These are phyloP conservation scores for Drosophila mojavensis DNA, from an alignment of 1,140 invertebrate genomes.

Conservation along the genomic window DNA sequence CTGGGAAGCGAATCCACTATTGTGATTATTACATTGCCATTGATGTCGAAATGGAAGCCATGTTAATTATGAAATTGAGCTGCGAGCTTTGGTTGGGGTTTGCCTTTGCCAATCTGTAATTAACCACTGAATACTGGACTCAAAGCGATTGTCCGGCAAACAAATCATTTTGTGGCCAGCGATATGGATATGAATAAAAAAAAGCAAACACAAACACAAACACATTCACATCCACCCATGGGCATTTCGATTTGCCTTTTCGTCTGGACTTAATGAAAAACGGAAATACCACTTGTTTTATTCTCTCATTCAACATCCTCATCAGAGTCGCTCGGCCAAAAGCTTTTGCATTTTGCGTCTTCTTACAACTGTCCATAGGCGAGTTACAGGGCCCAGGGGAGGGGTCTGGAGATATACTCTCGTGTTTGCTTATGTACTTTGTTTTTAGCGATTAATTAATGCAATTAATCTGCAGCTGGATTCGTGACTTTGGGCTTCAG, in stretches of 20 bases:
- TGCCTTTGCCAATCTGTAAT: slow-evolving; percentile 16
- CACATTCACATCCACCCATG: neutral
- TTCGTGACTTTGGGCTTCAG: slow-evolving; percentile 24
- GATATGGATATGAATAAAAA: slow-evolving; percentile 28
- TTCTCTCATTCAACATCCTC: slow-evolving; percentile 45
- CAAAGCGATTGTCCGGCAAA: slow-evolving; percentile 47
- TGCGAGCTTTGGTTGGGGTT: slow-evolving; percentile 20
- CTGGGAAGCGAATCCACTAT: slow-evolving; percentile 31
- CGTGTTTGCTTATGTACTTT: slow-evolving; percentile 69
- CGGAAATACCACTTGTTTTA: slow-evolving; percentile 78
- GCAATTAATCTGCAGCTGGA: slow-evolving; percentile 76
- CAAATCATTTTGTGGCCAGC: slow-evolving; percentile 63
- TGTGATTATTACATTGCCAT: slow-evolving; percentile 51
- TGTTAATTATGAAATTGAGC: slow-evolving; percentile 76
- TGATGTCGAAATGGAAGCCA: slow-evolving; percentile 43
- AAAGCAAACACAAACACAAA: slow-evolving; percentile 7
- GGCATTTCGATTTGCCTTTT: slow-evolving; percentile 60
- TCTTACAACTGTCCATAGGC: slow-evolving; percentile 38
- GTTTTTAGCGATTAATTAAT: slow-evolving; percentile 83
- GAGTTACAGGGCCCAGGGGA: neutral
- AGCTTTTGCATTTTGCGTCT: slow-evolving; percentile 42
- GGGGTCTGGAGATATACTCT: neutral
- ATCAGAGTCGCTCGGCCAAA: slow-evolving; percentile 27
- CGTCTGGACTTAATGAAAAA: slow-evolving; percentile 75
- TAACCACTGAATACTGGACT: slow-evolving; percentile 35